Evolutionary conservation across 2,797 vertebrate species (phyloP).

Genomic region (Thunnus albacares): DNA sequence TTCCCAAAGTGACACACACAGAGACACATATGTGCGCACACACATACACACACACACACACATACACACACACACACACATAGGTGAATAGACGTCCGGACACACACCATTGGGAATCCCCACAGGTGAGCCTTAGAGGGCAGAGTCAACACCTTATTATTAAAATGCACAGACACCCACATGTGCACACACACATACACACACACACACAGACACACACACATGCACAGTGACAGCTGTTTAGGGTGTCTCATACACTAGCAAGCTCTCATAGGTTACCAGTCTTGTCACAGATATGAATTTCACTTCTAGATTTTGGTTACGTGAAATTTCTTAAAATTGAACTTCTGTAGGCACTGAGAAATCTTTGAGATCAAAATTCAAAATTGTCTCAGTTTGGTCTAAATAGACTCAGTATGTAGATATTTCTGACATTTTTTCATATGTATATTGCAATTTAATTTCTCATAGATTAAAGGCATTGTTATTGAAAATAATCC

Average conservation of each 20-base stretch:
- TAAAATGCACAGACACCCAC: conserved; percentile 79
- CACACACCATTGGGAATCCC: conserved; percentile 75
- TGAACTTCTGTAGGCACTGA: not conserved
- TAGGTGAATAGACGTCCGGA: conserved; percentile 38
- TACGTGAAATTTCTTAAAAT: not conserved
- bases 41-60: not conserved
- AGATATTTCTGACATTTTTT: not conserved
- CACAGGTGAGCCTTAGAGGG: conserved; percentile 79
- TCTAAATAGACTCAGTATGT: not conserved
- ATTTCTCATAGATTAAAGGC: not conserved
- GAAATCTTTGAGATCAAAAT: conserved; percentile 1
- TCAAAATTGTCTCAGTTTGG: not conserved
- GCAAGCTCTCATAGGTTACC: conserved; percentile 25
- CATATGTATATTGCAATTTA: not conserved
- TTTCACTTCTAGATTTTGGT: not conserved
- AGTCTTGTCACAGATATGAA: not conserved
- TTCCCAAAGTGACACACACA: conserved; percentile 71
- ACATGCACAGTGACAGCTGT: conserved; percentile 70
- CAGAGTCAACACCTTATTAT: conserved; percentile 84
- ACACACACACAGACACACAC: conserved; percentile 51
- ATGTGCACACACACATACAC: conserved; percentile 69
- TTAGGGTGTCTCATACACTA: conserved; percentile 65
- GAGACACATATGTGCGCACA: conserved; percentile 19
- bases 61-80: conserved; percentile 22
- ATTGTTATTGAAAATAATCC: not conserved